A percentile compares a stretch with the other conserved stretches of the same genome.
These are phyloP conservation scores for Lottia gigantea DNA, from an alignment of 2,888 invertebrate genomes.

Conservation along the genomic window DNA sequence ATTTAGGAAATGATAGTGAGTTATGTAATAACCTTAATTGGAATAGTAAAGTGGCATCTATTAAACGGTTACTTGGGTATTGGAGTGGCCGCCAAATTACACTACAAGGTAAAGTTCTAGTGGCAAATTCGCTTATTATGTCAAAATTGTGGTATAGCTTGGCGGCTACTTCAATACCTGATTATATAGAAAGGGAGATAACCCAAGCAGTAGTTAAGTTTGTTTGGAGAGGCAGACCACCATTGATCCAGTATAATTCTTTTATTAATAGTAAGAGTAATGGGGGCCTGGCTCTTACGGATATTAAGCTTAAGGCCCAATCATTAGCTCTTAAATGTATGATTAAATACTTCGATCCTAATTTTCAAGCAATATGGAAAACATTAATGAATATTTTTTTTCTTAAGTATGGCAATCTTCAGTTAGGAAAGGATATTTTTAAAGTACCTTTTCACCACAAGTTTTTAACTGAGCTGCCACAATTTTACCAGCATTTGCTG, in stretches of 20 bases:
- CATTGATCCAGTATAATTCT: not conserved
- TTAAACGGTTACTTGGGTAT: not conserved
- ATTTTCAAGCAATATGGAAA: not conserved
- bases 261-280: not conserved
- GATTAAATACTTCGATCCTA: not conserved
- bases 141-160: not conserved
- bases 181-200: not conserved
- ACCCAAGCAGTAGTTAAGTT: not conserved
- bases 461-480: no score
- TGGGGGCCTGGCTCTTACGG: not conserved
- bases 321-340: not conserved
- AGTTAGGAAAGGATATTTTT: no score
- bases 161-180: not conserved
- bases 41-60: not conserved
- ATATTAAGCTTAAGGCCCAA: not conserved
- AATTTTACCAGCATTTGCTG: no score
- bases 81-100: not conserved
- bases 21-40: not conserved
- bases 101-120: conserved; percentile 2
- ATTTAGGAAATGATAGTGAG: not conserved
- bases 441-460: no score
- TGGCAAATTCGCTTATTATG: not conserved
- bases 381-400: not conserved
- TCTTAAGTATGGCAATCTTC: no score
- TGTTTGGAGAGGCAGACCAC: not conserved